Percentiles rank a stretch among this genome's conserved stretches.
Evolutionary conservation across 2,113 vertebrate genomes (phyloP).

Genomic region (Prionailurus bengalensis): DNA sequence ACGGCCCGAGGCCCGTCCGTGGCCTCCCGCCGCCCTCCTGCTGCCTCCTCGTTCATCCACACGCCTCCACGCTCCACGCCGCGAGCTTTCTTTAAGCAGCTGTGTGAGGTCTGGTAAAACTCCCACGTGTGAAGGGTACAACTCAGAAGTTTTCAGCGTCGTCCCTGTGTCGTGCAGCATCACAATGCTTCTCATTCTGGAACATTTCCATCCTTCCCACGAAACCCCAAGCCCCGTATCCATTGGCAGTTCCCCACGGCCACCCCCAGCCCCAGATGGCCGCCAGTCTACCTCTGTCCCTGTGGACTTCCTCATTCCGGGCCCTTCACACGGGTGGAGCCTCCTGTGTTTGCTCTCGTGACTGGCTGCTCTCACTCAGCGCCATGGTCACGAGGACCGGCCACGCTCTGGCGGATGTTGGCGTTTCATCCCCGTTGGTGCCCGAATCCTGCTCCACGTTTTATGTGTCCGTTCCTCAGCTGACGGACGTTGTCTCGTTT

Average conservation of each 20-base stretch:
- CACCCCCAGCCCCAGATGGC: rapidly evolving
- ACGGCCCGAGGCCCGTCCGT: rapidly evolving
- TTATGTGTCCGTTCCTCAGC: background rate
- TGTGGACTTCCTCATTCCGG: rapidly evolving
- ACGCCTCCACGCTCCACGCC: too few species aligned
- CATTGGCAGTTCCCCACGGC: background rate
- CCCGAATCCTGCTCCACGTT: rapidly evolving
- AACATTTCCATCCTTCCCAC: background rate
- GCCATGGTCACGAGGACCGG: rapidly evolving
- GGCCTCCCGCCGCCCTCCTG: too few species aligned
- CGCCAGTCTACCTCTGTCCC: rapidly evolving
- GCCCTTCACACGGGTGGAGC: rapidly evolving
- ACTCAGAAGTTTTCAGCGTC: background rate
- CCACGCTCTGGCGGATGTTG: rapidly evolving
- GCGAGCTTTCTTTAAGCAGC: background rate
- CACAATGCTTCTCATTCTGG: background rate
- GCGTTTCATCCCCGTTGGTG: rapidly evolving
- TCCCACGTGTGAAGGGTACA: background rate
- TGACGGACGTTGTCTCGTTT: rapidly evolving
- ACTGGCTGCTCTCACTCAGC: rapidly evolving
- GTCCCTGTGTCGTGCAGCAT: background rate
- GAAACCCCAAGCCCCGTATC: rapidly evolving
- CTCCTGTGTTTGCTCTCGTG: rapidly evolving
- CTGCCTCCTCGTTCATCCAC: background rate
- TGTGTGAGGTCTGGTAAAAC: background rate